Percentiles rank a stretch among this genome's conserved stretches.
Evolutionary conservation across 2,113 vertebrate species (phyloP).

Genomic region (Osmerus mordax): DNA sequence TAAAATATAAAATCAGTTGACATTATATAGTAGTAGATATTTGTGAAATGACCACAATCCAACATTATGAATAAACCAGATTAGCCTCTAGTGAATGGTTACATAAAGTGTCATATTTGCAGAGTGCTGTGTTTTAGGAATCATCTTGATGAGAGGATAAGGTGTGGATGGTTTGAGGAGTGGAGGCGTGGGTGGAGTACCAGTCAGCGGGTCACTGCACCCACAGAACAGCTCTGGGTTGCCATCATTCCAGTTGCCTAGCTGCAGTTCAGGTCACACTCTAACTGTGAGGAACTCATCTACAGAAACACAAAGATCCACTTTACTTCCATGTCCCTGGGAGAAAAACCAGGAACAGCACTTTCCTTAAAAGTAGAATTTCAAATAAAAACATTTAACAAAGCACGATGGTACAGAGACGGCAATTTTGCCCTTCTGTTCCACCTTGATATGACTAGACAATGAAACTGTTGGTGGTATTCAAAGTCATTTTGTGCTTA

Average conservation of each 20-base stretch:
- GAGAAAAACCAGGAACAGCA: background rate
- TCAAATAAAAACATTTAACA: conserved; percentile 6
- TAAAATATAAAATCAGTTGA: no score
- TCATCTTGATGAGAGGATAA: background rate
- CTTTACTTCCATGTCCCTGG: conserved; percentile 4
- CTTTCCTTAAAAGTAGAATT: conserved; percentile 1
- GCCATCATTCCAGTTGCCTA: conserved; percentile 57
- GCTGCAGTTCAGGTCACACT: conserved; percentile 54
- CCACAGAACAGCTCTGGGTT: conserved; percentile 31
- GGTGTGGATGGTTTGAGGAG: background rate
- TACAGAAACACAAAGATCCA: conserved; percentile 4
- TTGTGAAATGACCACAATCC: conserved; percentile 3
- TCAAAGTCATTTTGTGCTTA: background rate
- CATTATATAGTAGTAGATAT: conserved; percentile 18
- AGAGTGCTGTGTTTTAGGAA: background rate
- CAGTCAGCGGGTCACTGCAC: conserved; percentile 1
- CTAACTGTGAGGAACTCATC: conserved; percentile 2
- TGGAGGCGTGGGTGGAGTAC: background rate
- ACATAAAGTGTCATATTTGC: no score
- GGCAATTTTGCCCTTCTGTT: conserved; percentile 1
- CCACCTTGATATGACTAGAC: background rate
- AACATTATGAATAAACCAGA: conserved; percentile 3
- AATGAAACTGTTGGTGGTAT: background rate
- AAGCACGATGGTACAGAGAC: conserved; percentile 15
- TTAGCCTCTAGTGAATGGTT: no score